Base-by-base conservation (phyloP, 2,888 invertebrate genomes). In the Abscondita cerata region DNA sequence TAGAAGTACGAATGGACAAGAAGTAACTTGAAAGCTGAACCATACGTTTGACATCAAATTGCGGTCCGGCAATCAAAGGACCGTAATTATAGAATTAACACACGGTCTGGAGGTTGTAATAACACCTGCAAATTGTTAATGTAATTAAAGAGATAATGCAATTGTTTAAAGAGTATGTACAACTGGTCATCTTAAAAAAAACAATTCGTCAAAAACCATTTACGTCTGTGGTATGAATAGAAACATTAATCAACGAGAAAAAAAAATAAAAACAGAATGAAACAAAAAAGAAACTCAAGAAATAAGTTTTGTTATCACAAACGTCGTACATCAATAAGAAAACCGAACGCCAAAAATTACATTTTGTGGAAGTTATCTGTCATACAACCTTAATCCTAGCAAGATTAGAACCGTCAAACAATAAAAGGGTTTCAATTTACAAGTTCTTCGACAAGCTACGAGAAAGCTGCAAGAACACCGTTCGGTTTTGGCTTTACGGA, bases 221-320 rank as follows among this genome's bases (percentile, higher is more conserved):
- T n/a, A n/a, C n/a, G n/a, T n/a, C n/a, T n/a, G n/a, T n/a, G n/a
- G n/a, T n/a, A n/a, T n/a, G n/a, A 52, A 44, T 46, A 46, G 51
- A 19, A 38, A 20, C 52, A 59, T 59, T 47, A 59, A 59, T 62
- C 62, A 56, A 59, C 59, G 53, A 53, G 58, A 55, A 52, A 55
- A 40, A 25, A 48, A 50, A 36, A 47, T 53, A 59, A 56, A 53
- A 65, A 65, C 55, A 59, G 59, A 64, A 57, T 44, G 57, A 56
- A 57, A 61, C 52, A 63, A 59, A 65, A 57, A 56, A 57, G 41
- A 47, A 62, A 41, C 56, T 51, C 60, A 65, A 68, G 67, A 69
- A 69, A 69, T 68, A 67, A 69, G 69, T 69, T 68, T 64, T 66
- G 68, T 69, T 69, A 69, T 69, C 69, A 63, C 38, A 48, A 62